A percentile compares a stretch with the other conserved stretches of the same genome.
Conservation (phyloP, 2,888 invertebrate species). For the Entomobrya proxima region DNA sequence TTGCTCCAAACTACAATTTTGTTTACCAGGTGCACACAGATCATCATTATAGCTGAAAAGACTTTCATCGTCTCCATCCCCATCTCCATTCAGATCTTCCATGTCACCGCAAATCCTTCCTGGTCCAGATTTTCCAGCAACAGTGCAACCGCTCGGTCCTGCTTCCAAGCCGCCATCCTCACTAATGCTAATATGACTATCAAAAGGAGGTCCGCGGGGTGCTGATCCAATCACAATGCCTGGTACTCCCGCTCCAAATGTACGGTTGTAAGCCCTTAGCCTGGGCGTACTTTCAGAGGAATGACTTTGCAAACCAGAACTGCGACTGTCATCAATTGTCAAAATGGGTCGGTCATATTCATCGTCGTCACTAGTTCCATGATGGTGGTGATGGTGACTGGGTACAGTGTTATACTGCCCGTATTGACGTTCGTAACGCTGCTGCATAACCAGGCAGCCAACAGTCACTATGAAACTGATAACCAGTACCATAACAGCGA, state of each 20-base stretch:
- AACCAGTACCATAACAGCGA: constrained; percentile 85
- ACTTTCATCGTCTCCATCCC: constrained; percentile 79
- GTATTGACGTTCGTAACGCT: constrained; percentile 86
- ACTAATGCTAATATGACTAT: constrained; percentile 60
- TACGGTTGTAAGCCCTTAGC: constrained; percentile 25
- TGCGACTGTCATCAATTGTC: constrained; percentile 57
- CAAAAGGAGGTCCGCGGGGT: constrained; percentile 57
- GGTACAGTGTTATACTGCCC: constrained; percentile 80
- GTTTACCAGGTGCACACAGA: constrained; percentile 73
- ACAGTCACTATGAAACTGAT: constrained; percentile 89
- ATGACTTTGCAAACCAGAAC: constrained; percentile 45
- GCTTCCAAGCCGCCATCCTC: constrained; percentile 56
- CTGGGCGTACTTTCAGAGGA: constrained; percentile 35
- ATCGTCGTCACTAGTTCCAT: constrained; percentile 77
- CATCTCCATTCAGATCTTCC: constrained; percentile 75
- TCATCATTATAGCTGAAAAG: constrained; percentile 74
- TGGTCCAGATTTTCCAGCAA: constrained; percentile 34
- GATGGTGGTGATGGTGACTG: constrained; percentile 42
- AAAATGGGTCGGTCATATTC: constrained; percentile 78
- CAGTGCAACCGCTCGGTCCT: constrained; percentile 49
- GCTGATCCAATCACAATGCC: constrained; percentile 52
- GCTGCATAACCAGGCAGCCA: constrained; percentile 88
- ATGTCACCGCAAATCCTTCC: constrained; percentile 70
- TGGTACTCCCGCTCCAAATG: background rate
- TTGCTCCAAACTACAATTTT: constrained; percentile 71